Conservation (phyloP, 2,797 vertebrate species). For the Platalea minor region DNA sequence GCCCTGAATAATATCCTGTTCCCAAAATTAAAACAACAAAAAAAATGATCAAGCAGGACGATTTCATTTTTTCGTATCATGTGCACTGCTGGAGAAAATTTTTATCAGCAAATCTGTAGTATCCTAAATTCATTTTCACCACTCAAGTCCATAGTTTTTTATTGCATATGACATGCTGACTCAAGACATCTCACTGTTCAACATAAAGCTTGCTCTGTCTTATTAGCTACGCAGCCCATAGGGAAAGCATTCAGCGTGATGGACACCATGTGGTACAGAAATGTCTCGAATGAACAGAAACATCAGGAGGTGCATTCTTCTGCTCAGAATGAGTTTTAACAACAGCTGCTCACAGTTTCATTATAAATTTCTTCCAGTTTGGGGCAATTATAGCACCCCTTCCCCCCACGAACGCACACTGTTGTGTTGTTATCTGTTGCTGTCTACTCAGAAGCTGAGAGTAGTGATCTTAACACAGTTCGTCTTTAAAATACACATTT, state of each 20-base stretch:
- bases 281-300: constrained; percentile 29
- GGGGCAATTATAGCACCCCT: neutral
- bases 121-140: neutral
- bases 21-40: neutral
- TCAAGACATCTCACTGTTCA: constrained; percentile 1
- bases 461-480: neutral
- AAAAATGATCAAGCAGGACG: rapidly evolving
- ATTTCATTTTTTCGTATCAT: neutral
- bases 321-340: neutral
- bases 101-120: neutral
- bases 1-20: neutral
- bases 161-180: constrained; percentile 3
- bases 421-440: neutral
- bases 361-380: constrained; percentile 5
- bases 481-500: neutral
- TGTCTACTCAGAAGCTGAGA: neutral
- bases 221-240: neutral
- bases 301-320: constrained; percentile 58
- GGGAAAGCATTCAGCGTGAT: neutral
- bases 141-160: neutral
- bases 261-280: constrained; percentile 54
- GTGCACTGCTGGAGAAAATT: neutral
- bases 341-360: constrained; percentile 26
- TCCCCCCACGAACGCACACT: rapidly evolving
- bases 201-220: constrained; percentile 37